These are phyloP conservation scores for Blastobasis lacticolella DNA, from an alignment of 2,888 invertebrate genomes.

Conservation along the genomic window DNA sequence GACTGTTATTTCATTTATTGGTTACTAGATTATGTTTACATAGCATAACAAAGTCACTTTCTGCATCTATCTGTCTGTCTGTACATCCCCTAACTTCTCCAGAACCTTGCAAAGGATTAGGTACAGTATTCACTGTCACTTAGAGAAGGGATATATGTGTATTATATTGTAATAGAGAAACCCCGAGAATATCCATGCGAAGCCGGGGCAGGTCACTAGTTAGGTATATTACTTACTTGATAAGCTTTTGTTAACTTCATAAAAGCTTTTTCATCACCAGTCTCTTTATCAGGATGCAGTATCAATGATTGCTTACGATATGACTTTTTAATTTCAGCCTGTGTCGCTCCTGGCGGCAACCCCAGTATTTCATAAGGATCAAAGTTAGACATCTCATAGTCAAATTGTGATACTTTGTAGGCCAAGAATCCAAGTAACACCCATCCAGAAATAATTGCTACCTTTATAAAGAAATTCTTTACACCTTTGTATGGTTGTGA, in stretches of 20 bases:
- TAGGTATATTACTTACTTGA: constrained; percentile 73
- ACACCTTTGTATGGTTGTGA: constrained; percentile 92
- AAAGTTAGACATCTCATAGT: constrained; percentile 98
- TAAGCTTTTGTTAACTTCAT: constrained; percentile 97
- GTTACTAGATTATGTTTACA: too few relatives aligned
- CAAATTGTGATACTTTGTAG: constrained; percentile 96
- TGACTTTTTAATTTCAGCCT: constrained; percentile 93
- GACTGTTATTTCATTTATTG: too few relatives aligned
- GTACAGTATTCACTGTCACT: too few relatives aligned
- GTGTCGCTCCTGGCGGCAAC: constrained; percentile 89
- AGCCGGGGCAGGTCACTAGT: too few relatives aligned
- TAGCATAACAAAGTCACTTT: too few relatives aligned
- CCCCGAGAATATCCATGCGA: too few relatives aligned
- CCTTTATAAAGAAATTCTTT: constrained; percentile 86
- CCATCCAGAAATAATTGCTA: constrained; percentile 88
- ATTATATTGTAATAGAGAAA: too few relatives aligned
- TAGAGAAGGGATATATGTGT: too few relatives aligned
- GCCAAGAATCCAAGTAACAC: constrained; percentile 84
- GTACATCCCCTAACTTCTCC: too few relatives aligned
- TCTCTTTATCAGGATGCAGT: constrained; percentile 98
- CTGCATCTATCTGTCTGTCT: too few relatives aligned
- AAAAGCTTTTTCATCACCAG: constrained; percentile 97
- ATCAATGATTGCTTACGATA: constrained; percentile 95
- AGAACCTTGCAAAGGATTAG: too few relatives aligned
- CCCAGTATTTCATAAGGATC: constrained; percentile 98